Evolutionary conservation across 2,113 vertebrate species (phyloP).

Genomic region (Mungos mungo): DNA sequence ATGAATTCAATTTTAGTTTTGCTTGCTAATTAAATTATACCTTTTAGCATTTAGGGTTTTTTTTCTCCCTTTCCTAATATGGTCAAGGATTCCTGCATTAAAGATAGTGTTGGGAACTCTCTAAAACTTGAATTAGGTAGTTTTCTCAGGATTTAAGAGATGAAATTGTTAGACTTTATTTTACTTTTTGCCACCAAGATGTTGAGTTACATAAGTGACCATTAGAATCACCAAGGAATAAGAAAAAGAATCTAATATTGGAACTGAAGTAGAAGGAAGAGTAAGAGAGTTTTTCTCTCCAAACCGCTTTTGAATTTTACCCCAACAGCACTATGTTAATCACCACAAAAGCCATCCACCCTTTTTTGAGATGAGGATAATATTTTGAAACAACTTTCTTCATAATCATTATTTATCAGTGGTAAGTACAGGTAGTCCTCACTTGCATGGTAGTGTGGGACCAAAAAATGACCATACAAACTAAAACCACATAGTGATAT

Average conservation of each 20-base stretch:
- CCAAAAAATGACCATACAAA: background rate
- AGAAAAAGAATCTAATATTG: background rate
- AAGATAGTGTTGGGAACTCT: background rate
- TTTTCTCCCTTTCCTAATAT: background rate
- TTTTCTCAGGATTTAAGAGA: background rate
- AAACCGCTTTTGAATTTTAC: background rate
- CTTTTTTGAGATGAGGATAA: background rate
- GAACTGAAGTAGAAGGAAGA: background rate
- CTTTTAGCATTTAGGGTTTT: background rate
- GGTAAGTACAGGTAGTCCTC: background rate
- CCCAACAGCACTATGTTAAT: background rate
- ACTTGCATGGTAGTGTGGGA: background rate
- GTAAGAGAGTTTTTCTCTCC: background rate
- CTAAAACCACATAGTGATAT: background rate
- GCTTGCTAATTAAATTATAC: background rate
- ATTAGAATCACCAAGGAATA: background rate
- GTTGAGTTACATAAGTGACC: background rate
- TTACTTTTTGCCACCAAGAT: background rate
- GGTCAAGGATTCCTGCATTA: background rate
- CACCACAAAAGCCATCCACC: background rate
- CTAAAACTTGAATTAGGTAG: background rate
- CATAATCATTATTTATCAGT: background rate
- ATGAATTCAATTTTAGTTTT: conserved; percentile 38
- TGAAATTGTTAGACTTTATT: background rate
- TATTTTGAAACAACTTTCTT: background rate